Base-by-base conservation (phyloP, 2,888 invertebrate species). In the Sisyra nigra region DNA sequence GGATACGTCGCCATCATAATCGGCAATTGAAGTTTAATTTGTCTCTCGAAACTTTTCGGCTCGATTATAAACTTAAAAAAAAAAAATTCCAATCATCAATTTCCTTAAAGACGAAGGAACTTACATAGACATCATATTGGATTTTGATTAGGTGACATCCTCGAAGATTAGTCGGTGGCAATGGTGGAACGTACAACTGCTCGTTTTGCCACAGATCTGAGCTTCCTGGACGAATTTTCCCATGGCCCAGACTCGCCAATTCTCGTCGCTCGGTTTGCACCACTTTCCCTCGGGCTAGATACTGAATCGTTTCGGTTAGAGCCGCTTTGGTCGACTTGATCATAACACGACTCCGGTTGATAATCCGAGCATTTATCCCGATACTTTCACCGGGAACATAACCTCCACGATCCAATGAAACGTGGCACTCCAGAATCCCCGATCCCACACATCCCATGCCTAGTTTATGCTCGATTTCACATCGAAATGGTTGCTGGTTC, bases 351-450 rank as follows among this genome's bases (percentile, higher is more conserved):
- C 89, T 88, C 56, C 80, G 72, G 68, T 94, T 96, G 57, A 75
- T 73, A 41, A 94, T 76, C 47, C 76, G 78, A 13, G 92, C 93
- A 46, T 80, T 80, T 51, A 94, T 77, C 53, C 79, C 76, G 60
- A 94, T 83, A 57, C 83, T 87, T 65, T 94, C 92, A 3, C 93
- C 94, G 10, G 93, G 91, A 47, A 94, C 91, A 65, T 89, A 96
- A 15, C 93, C 94, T 45, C 89, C 88, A 56, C 91, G 76, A 65
- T 91, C 89, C 49, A 94, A 67, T 48, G 83, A 72, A 48, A 93
- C 87, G 55, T 82, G 74, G 57, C 91, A 92, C 41, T 81, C 70
- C 38, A 94, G 86, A 7, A 82, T 75, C 40, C 94, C 94, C 36
- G 87, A 82, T 50, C 86, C 83, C 50, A 89, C 80, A 59, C 92